Conservation (phyloP, 2,797 vertebrate genomes). For the Acrossocheilus wenchowensis region DNA sequence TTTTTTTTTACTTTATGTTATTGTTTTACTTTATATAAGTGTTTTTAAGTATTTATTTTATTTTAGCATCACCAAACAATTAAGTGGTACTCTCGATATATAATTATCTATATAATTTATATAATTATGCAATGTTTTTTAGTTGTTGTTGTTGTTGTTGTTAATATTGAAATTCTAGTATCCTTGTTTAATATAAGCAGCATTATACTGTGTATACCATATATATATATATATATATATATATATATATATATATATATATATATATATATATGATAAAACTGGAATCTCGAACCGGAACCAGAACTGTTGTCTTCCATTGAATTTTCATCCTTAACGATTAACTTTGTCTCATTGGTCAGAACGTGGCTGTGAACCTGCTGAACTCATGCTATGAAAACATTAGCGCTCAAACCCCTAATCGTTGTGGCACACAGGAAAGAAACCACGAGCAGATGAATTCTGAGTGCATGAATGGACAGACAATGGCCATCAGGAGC, state of each 20-base stretch:
- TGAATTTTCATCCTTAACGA: not conserved
- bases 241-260: too few relatives aligned
- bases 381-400: slow-evolving; percentile 40
- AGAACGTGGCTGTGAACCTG: slow-evolving; percentile 12
- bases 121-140: too few relatives aligned
- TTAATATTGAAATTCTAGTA: not conserved
- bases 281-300: not conserved
- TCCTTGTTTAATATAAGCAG: not conserved
- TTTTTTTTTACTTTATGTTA: not conserved
- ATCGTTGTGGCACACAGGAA: slow-evolving; percentile 18
- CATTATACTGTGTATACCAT: not conserved
- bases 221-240: not conserved
- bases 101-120: too few relatives aligned
- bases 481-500: slow-evolving; percentile 53
- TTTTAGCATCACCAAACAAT: not conserved
- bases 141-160: too few relatives aligned
- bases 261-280: too few relatives aligned
- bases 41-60: not conserved
- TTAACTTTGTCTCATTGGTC: not conserved
- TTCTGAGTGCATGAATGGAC: slow-evolving; percentile 67
- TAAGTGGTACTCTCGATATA: not conserved
- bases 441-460: slow-evolving; percentile 77
- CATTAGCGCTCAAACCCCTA: slow-evolving; percentile 18
- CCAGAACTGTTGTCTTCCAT: not conserved
- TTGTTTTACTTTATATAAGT: not conserved